Percentiles rank a stretch among this genome's conserved stretches.
Conservation (phyloP, 2,888 invertebrate genomes). For the Orthosia gracilis region DNA sequence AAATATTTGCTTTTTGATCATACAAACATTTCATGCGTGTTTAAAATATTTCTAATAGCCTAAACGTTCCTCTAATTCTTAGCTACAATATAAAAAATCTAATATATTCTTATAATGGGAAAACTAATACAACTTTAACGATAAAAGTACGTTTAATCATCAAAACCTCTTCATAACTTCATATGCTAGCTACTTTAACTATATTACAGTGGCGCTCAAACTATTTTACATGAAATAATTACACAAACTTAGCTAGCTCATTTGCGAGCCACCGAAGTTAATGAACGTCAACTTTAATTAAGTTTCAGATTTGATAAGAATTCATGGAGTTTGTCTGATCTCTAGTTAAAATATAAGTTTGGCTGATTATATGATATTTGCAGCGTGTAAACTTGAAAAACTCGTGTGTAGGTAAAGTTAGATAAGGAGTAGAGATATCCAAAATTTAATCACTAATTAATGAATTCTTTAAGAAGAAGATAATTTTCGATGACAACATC, state of each 20-base stretch:
- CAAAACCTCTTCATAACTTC: conserved; percentile 5
- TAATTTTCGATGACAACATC: no score
- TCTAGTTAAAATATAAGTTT: conserved; percentile 43
- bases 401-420: neutral
- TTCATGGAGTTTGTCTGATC: conserved; percentile 57
- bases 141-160: conserved; percentile 3
- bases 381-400: neutral
- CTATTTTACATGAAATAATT: conserved; percentile 65
- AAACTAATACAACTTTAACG: neutral
- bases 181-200: conserved; percentile 21
- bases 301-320: conserved; percentile 76
- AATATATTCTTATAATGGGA: neutral
- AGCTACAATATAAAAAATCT: no score
- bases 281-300: conserved; percentile 79
- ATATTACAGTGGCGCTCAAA: conserved; percentile 33
- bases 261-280: conserved; percentile 78
- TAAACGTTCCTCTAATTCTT: neutral
- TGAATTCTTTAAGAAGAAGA: no score
- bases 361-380: conserved; percentile 16
- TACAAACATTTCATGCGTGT: neutral
- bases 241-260: conserved; percentile 77
- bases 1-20: neutral
- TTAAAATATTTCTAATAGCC: neutral
- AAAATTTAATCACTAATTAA: neutral
- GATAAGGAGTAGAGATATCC: neutral